Conservation (phyloP, 37 sponge, comb jelly and placozoan genomes). For the Hexactinellida sp. region DNA sequence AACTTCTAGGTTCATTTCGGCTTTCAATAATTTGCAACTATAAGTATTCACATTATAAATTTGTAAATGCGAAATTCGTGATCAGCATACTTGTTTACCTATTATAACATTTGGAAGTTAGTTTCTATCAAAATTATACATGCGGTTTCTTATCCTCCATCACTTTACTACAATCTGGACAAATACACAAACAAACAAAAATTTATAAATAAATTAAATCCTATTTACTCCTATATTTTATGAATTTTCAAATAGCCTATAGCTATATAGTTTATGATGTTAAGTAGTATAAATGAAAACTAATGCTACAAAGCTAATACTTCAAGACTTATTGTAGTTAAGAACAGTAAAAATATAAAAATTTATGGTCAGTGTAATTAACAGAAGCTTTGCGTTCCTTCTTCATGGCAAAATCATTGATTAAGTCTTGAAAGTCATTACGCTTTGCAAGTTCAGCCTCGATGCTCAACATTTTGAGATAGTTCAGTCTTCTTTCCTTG, state of each 20-base stretch:
- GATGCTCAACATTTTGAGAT: neutral
- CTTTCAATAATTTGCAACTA: no score
- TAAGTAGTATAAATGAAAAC: neutral
- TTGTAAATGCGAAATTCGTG: no score
- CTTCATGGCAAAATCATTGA: neutral
- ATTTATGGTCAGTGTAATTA: neutral
- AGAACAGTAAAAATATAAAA: neutral
- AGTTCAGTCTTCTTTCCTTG: neutral
- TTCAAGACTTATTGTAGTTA: neutral
- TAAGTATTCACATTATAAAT: no score
- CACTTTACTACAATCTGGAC: no score
- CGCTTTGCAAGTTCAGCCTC: neutral
- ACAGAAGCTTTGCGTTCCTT: neutral
- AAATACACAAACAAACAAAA: no score
- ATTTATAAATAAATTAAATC: neutral
- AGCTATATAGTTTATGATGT: neutral
- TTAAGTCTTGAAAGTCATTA: neutral
- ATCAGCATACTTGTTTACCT: no score
- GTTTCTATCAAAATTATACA: no score
- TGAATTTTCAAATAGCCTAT: neutral
- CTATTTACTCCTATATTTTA: neutral
- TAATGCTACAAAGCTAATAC: neutral
- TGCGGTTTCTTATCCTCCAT: no score
- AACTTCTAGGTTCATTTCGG: no score
- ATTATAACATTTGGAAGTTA: no score